Evolutionary conservation across 2,888 invertebrate species (phyloP), one percentile per base, ranked within the genome.

Genomic region (Amblyjoppa proteus): DNA sequence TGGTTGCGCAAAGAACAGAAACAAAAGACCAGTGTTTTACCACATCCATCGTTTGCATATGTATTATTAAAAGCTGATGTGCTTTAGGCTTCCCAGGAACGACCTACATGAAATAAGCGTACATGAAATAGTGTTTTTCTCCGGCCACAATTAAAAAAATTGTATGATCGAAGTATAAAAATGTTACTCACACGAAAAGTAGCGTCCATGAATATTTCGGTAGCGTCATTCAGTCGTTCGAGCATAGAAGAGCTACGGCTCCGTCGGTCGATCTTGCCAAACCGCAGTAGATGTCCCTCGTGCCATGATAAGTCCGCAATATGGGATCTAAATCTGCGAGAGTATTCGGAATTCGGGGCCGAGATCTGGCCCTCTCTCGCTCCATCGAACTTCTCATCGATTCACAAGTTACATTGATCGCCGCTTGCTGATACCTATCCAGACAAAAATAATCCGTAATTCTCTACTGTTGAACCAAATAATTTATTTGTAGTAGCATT

Each of bases 81-180:
- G 45, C 20, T 49, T 49, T 69, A 16, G 69, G 69, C 16, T 69
- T 69, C 25, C 49, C 13, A 9, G 69, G 69, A 16, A 25, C 69
- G 45, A 28, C 69, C 69, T 69, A 38, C 49, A 25, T 3, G 9
- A 69, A 25, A 28, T 45, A 25, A 45, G 13, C 34, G 45, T 9
- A 49, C 41, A 69, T 5, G 20, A 61, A 61, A 28, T 61, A 11
- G 58, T 25, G 58, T 5, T 13, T 11, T 3, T 20, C 28, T 6
- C 25, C 3, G 28, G 7, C 0, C 7, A 25, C 28, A 25, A 28
- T 28, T 61, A 5, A 20, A 28, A 61, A 28, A 56, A 20, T 56
- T n/a, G 16, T 56, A 68, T 31, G 28, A 31, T 31, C 28, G 28
- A 31, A 31, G 28, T 31, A 31, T 31, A 31, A 31, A 31, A 31